Evolutionary conservation across 2,888 invertebrate genomes (phyloP).

Genomic region (Synergus gifuensis): DNA sequence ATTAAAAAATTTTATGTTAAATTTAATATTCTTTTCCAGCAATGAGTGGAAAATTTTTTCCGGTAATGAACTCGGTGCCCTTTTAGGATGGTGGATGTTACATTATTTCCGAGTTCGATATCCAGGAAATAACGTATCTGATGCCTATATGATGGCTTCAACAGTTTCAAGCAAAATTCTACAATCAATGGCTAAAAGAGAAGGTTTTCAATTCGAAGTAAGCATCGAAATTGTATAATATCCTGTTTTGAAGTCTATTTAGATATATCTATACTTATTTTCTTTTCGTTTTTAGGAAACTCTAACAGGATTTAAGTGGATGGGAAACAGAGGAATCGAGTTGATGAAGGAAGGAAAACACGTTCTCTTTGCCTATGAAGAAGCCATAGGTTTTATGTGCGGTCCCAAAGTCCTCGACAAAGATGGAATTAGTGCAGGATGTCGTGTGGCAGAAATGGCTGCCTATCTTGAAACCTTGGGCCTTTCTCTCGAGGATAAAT

Average conservation of each 20-base stretch:
- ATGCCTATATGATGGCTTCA: constrained; percentile 93
- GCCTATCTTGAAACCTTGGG: constrained; percentile 83
- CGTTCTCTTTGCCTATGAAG: constrained; percentile 97
- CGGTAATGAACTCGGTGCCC: constrained; percentile 96
- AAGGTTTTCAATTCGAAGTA: constrained; percentile 86
- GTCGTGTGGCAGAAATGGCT: constrained; percentile 87
- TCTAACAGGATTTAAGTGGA: constrained; percentile 99
- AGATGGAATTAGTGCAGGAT: constrained; percentile 96
- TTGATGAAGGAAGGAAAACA: constrained; percentile 85
- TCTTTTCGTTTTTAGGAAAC: constrained; percentile 85
- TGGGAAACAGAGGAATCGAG: constrained; percentile 93
- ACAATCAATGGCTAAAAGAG: constrained; percentile 86
- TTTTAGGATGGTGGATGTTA: constrained; percentile 96
- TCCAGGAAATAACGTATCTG: constrained; percentile 78
- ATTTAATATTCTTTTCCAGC: constrained; percentile 73
- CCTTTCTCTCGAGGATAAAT: constrained; percentile 81
- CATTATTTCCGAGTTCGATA: constrained; percentile 80
- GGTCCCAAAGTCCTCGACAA: constrained; percentile 94
- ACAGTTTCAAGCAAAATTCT: constrained; percentile 98
- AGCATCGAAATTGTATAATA: constrained; percentile 19
- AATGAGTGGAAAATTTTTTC: constrained; percentile 92
- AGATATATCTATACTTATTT: constrained; percentile 19
- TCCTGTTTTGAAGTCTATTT: constrained; percentile 20
- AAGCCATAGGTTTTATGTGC: constrained; percentile 99
- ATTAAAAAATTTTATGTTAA: constrained; percentile 8